Conservation (phyloP, 1,140 invertebrate species). For the Caenorhabditis brenneri region DNA sequence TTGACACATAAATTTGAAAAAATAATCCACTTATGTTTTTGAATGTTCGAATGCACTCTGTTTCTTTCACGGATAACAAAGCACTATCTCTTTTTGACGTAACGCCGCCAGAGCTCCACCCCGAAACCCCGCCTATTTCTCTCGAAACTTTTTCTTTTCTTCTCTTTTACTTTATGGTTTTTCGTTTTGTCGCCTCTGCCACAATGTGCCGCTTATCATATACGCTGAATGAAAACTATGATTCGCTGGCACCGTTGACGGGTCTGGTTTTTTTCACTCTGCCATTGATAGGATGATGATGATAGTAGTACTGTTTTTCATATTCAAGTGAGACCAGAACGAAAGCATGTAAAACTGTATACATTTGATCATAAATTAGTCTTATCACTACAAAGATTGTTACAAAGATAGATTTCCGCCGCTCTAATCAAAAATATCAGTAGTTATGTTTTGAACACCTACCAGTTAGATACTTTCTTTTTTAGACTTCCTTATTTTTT, state of each 20-base stretch:
- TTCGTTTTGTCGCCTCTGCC: slow-evolving; percentile 16
- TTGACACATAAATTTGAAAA: not conserved
- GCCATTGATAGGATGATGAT: not conserved
- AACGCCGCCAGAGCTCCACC: not conserved
- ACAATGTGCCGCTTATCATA: slow-evolving; percentile 30
- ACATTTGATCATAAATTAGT: not conserved
- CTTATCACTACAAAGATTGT: not conserved
- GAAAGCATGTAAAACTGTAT: not conserved
- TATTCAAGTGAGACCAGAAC: slow-evolving; percentile 24
- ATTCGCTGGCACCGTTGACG: slow-evolving; percentile 15
- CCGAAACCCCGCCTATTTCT: not conserved
- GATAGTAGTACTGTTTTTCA: not conserved
- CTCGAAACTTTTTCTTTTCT: slow-evolving; percentile 18
- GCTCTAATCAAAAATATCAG: not conserved
- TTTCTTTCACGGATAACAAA: not conserved
- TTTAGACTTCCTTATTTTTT: not conserved
- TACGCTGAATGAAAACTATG: slow-evolving; percentile 17
- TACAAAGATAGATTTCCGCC: slow-evolving; percentile 2
- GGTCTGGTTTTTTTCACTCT: slow-evolving; percentile 14
- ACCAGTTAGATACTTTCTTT: not conserved
- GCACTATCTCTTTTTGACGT: slow-evolving; percentile 13
- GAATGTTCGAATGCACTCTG: not conserved
- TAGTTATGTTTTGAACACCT: no score
- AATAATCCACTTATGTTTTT: slow-evolving; percentile 3
- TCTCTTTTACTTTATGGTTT: slow-evolving; percentile 28